These are phyloP conservation scores for Scrobipalpa costella DNA, from an alignment of 2,888 invertebrate species.

Conservation along the genomic window DNA sequence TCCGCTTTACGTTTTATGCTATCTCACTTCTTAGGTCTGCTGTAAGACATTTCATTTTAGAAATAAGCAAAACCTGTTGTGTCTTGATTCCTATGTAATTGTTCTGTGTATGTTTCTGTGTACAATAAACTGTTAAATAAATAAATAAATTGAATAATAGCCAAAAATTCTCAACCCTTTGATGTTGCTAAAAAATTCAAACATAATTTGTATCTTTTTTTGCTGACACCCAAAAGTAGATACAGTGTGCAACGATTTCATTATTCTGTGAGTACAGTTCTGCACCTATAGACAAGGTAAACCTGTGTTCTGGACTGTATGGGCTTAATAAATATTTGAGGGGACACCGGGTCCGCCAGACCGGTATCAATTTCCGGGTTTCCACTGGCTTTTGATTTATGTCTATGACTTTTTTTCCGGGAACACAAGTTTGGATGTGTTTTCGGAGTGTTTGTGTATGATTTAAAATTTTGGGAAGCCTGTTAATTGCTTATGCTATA, in stretches of 20 bases:
- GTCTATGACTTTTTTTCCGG: slow-evolving; percentile 56
- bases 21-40: too few relatives aligned
- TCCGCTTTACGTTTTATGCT: too few relatives aligned
- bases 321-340: slow-evolving; percentile 38
- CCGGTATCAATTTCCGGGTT: slow-evolving; percentile 73
- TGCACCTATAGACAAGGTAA: not conserved
- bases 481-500: too few relatives aligned
- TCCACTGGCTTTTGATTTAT: slow-evolving; percentile 68
- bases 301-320: slow-evolving; percentile 22
- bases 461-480: not conserved
- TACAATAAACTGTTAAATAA: too few relatives aligned
- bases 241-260: not conserved
- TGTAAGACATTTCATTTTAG: too few relatives aligned
- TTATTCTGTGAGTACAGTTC: not conserved
- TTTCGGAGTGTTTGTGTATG: not conserved
- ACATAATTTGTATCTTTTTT: slow-evolving; percentile 6
- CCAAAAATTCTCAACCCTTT: too few relatives aligned
- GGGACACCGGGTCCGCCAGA: slow-evolving; percentile 53
- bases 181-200: not conserved
- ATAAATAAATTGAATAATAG: too few relatives aligned
- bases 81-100: too few relatives aligned
- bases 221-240: slow-evolving; percentile 11
- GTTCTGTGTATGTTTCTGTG: too few relatives aligned
- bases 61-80: too few relatives aligned
- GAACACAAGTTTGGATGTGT: slow-evolving; percentile 14